phyloP scores from a whole-genome alignment of 2,113 vertebrate species.

The Ictidomys tridecemlineatus region DNA sequence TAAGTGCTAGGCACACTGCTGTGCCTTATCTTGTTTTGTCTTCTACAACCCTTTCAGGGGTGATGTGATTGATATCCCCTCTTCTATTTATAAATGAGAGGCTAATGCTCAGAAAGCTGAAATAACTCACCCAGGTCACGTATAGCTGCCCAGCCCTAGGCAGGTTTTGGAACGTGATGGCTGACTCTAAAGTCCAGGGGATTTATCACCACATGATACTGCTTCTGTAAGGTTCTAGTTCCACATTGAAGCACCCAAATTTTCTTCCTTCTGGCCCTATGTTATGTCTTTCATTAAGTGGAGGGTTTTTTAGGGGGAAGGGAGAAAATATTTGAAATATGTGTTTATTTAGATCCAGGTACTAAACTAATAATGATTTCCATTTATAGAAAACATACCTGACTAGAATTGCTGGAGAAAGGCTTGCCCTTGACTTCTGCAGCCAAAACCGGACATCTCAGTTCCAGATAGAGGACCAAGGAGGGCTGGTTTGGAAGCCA shows the following conservation, averaged over 20 bases:
- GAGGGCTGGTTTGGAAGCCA: too few species aligned
- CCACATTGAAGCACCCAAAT: fast-evolving
- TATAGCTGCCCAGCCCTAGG: not conserved
- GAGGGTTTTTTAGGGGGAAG: not conserved
- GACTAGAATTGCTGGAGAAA: not conserved
- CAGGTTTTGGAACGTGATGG: not conserved
- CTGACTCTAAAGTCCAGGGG: not conserved
- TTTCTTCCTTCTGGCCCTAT: not conserved
- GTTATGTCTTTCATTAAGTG: not conserved
- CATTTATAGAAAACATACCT: not conserved
- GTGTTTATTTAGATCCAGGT: not conserved
- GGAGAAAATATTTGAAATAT: not conserved
- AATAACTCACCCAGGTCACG: not conserved
- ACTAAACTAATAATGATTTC: not conserved
- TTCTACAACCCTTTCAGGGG: not conserved
- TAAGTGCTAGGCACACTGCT: not conserved
- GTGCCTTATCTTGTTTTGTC: not conserved
- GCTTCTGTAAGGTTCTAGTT: not conserved
- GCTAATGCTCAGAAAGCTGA: not conserved
- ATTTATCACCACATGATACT: fast-evolving
- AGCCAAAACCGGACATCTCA: not conserved
- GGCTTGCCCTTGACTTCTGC: not conserved
- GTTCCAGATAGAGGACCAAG: too few species aligned
- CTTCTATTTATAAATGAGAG: not conserved
- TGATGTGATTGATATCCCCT: too few species aligned